phyloP scores from a whole-genome alignment of 92 coral and sea anemone genomes.

The Bergia puertoricense region DNA sequence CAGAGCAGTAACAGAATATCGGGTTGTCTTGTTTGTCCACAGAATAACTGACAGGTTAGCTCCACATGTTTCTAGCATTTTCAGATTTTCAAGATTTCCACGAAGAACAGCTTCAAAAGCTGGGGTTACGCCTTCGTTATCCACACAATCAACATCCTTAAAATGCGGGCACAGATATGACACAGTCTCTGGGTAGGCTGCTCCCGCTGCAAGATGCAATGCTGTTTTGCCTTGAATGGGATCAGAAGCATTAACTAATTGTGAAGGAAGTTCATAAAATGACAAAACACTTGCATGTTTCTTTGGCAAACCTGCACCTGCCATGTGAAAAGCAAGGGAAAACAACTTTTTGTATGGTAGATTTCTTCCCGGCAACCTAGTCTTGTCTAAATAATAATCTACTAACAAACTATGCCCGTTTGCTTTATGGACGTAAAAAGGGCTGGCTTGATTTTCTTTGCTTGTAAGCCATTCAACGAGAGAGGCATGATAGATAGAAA shows the following conservation, averaged over 20 bases:
- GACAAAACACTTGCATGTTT: too few species aligned
- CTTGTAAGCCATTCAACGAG: slow-evolving; percentile 63
- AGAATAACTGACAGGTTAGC: slow-evolving; percentile 25
- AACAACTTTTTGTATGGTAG: too few species aligned
- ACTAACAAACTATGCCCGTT: slow-evolving; percentile 54
- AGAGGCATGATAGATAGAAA: slow-evolving; percentile 53
- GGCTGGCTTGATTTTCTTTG: slow-evolving; percentile 47
- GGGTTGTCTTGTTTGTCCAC: too few species aligned
- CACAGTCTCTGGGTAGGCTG: too few species aligned
- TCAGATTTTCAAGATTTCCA: slow-evolving; percentile 24
- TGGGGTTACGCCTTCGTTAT: slow-evolving; percentile 45
- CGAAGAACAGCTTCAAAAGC: slow-evolving; percentile 51
- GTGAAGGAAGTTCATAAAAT: too few species aligned
- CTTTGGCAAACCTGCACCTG: too few species aligned
- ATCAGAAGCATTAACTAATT: too few species aligned
- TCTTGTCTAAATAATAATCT: slow-evolving; percentile 21
- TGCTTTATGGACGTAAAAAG: slow-evolving; percentile 45
- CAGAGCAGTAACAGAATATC: too few species aligned
- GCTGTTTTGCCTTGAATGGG: too few species aligned
- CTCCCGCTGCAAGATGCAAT: too few species aligned
- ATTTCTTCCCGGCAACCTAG: too few species aligned
- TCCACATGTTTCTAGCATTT: slow-evolving; percentile 42
- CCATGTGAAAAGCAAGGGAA: too few species aligned
- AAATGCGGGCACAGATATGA: slow-evolving; percentile 23
- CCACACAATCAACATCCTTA: slow-evolving; percentile 36